These are phyloP conservation scores for Pyrgus malvae DNA, from an alignment of 2,888 invertebrate genomes.

Conservation along the genomic window DNA sequence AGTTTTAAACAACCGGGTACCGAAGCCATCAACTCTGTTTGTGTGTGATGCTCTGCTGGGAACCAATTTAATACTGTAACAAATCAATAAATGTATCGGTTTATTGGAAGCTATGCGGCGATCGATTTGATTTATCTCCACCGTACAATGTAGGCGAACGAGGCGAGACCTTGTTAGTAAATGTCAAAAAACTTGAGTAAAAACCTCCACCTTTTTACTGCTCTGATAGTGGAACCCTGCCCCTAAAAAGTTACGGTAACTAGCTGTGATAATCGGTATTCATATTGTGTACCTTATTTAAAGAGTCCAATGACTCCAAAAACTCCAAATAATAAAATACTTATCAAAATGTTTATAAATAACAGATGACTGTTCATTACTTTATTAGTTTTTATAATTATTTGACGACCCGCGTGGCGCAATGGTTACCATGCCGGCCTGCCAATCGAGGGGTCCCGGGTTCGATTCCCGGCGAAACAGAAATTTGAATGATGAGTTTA, in stretches of 20 bases:
- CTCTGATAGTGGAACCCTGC: conserved; percentile 13
- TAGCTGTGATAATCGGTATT: conserved; percentile 5
- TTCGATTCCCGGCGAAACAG: too few relatives aligned
- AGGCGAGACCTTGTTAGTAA: conserved; percentile 76
- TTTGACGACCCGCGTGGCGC: too few relatives aligned
- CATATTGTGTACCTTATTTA: neutral
- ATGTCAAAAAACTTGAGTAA: conserved; percentile 65
- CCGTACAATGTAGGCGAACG: conserved; percentile 65
- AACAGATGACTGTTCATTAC: too few relatives aligned
- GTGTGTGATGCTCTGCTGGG: conserved; percentile 68
- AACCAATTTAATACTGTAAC: conserved; percentile 80
- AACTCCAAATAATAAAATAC: too few relatives aligned
- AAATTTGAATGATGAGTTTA: too few relatives aligned
- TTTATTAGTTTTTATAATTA: too few relatives aligned
- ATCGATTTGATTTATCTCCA: conserved; percentile 78
- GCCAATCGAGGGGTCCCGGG: too few relatives aligned
- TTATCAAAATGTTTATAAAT: too few relatives aligned
- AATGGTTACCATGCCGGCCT: too few relatives aligned
- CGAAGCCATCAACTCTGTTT: conserved; percentile 21
- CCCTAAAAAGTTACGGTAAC: conserved; percentile 16
- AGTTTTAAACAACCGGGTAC: conserved; percentile 4
- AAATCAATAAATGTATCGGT: conserved; percentile 82
- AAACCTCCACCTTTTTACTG: conserved; percentile 24
- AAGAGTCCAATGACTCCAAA: too few relatives aligned
- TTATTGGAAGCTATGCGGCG: conserved; percentile 79